Base-by-base conservation (phyloP, 2,113 vertebrate species). In the Ploceus nigricollis region DNA sequence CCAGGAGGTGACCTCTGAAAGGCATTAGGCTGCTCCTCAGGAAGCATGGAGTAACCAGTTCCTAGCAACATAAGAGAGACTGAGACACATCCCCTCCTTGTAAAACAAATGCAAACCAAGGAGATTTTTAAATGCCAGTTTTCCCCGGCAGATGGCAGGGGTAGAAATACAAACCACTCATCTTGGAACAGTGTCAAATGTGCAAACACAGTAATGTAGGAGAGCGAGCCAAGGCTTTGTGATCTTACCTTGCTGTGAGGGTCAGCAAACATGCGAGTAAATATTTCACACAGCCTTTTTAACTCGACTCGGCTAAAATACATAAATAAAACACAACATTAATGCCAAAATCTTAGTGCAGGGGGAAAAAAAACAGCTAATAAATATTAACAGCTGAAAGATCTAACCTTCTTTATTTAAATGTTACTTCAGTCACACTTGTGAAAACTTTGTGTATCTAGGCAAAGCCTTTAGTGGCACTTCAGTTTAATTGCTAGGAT, bases 201-300 rank as follows among this genome's bases (percentile, higher is more conserved):
- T n/a, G 72, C 60, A 87, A 56, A 82, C 21, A 63, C 4, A 33
- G 54, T 44, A 95, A 89, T 0, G 2, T 0, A 93, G 31, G 51
- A 48, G 31, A 69, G 16, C 0, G 1, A 83, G 64, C 35, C 87
- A 75, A 76, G 31, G 44, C 42, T 69, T 42, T 70, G 72, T 65
- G 68, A 48, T 80, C 93, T 97, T 97, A 99, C 99, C 99, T 99
- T 99, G 98, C 99, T 99, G 82, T 99, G 99, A 69, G 99, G 99
- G 95, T 99, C 99, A 85, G 99, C 99, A 98, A 99, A 99, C 99
- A 99, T 99, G 78, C 99, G 98, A 23, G 99, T 99, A 98, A 99
- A 99, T 97, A 99, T 99, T 97, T 99, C 99, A 97, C 99, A 99
- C 3, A 99, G 98, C 82, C 99, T 98, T 98, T 99, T 99, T 96